Base-by-base conservation (phyloP, 2,797 vertebrate species). In the Erethizon dorsatum region DNA sequence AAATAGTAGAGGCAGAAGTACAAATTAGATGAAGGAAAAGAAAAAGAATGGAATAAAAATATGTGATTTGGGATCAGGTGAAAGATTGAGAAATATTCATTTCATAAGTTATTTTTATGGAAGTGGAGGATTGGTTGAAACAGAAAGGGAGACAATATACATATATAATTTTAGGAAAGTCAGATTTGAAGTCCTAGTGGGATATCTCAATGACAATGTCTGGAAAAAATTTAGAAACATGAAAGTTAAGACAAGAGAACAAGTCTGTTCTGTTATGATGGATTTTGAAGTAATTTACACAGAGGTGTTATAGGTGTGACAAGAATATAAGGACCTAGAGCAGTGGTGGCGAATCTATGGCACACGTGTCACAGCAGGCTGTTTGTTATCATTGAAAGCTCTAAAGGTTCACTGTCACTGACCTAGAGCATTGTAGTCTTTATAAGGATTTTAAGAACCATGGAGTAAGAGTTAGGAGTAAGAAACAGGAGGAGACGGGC, bases 11-110 rank as follows among this genome's bases (percentile, higher is more conserved):
- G 33, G 65, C 15, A 33, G 63, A 95, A 87, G 17, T 83, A 86
- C 22, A 78, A 89, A 86, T 95, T 85, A 71, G 63, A 79, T 69
- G 50, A 84, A 75, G 65, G 26, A 87, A 52, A 92, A 75, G 67
- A 92, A 50, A 90, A 86, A 90, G 67, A 91, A 17, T 86, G 4
- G 14, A 73, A 90, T 80, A n/a, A 88, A 97, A 88, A 83, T 88
- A 73, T 79, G 22, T 69, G 41, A 77, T 78, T 84, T 95, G 61
- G n/a, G 47, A 85, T 69, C 59, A 84, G 0, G 15, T 37, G 17
- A 87, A 90, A 83, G 80, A 47, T 80, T 92, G 65, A 79, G 52
- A 94, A 75, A 67, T 75, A 69, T 41, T 69, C 2, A 90, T 90
- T 96, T 97, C 26, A 15, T 63, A 59, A 77, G n/a, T 73, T 69